Percentiles rank a stretch among this genome's conserved stretches.
These are phyloP conservation scores for Lytechinus pictus DNA, from an alignment of 35 echinoderm and acorn worm genomes.

Conservation along the genomic window DNA sequence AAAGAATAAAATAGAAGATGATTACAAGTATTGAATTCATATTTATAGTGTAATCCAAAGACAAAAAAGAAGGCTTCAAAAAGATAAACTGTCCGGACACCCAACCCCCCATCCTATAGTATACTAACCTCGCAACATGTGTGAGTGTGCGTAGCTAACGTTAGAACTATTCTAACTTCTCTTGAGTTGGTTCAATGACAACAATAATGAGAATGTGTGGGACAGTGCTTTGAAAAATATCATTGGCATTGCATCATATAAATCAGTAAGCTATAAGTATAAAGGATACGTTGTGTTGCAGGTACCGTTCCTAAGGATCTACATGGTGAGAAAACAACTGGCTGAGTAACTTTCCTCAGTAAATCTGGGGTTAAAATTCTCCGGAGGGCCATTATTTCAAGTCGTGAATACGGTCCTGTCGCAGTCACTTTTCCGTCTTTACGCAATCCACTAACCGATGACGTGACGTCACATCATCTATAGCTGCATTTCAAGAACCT, in stretches of 20 bases:
- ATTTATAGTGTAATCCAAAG: too few relatives aligned
- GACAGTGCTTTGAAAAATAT: neutral
- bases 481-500: too few relatives aligned
- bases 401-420: neutral
- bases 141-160: too few relatives aligned
- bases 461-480: too few relatives aligned
- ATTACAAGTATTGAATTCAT: too few relatives aligned
- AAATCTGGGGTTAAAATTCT: constrained; percentile 8
- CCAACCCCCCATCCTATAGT: too few relatives aligned
- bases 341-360: neutral
- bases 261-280: neutral
- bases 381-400: constrained; percentile 17
- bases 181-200: neutral
- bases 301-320: constrained; percentile 5
- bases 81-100: too few relatives aligned
- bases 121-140: too few relatives aligned
- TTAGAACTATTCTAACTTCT: too few relatives aligned
- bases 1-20: too few relatives aligned
- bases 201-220: neutral
- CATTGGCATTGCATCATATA: neutral
- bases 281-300: constrained; percentile 17
- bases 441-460: neutral
- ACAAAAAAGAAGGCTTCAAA: too few relatives aligned
- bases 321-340: neutral
- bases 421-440: neutral